Evolutionary conservation across 2,113 vertebrate genomes (phyloP).

Genomic region (Eulacestoma nigropectus): DNA sequence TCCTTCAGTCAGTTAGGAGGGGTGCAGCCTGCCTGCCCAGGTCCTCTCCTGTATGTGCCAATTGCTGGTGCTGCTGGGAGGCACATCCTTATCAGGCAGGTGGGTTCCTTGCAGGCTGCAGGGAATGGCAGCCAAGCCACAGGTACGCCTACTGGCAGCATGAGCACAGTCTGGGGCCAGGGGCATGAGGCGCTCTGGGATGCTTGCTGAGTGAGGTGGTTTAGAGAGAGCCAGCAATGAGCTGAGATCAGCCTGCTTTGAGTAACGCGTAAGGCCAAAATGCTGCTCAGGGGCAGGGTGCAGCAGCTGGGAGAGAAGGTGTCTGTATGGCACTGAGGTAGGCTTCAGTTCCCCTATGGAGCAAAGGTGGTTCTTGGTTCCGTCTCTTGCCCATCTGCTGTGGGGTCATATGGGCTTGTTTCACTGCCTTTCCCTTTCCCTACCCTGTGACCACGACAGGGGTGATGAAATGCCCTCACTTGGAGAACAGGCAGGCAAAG

Average conservation of each 20-base stretch:
- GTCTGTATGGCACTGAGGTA: background rate
- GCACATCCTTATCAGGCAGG: background rate
- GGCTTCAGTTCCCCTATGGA: background rate
- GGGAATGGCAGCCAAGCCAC: background rate
- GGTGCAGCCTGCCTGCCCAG: background rate
- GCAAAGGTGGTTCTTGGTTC: background rate
- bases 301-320: background rate
- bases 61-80: background rate
- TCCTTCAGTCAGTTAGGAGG: slow-evolving; percentile 7
- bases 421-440: background rate
- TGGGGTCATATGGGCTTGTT: background rate
- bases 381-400: background rate
- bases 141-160: background rate
- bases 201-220: background rate
- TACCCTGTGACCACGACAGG: rapidly evolving
- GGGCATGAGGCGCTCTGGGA: background rate
- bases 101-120: slow-evolving; percentile 4
- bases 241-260: background rate
- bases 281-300: background rate
- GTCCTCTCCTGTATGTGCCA: background rate
- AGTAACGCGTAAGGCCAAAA: background rate
- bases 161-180: background rate
- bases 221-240: background rate
- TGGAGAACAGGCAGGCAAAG: background rate
- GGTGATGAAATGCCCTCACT: background rate